These are phyloP conservation scores for Machaerirhynchus nigripectus DNA, from an alignment of 2,113 vertebrate species.

Conservation along the genomic window DNA sequence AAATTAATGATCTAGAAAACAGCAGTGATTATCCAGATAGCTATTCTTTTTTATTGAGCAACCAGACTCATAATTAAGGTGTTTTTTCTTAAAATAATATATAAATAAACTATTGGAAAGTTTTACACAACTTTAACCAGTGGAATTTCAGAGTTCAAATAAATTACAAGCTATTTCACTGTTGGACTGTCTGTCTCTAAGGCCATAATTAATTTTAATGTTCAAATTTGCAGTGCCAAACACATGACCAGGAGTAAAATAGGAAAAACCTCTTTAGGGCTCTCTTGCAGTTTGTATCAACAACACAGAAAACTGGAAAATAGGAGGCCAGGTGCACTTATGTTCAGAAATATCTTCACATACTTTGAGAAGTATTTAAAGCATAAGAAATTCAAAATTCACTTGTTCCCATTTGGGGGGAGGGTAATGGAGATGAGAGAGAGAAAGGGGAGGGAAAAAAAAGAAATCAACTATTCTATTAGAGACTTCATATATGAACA, in stretches of 20 bases:
- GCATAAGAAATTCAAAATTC: neutral
- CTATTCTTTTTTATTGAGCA: neutral
- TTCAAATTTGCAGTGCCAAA: neutral
- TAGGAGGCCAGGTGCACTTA: neutral
- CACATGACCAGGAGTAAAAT: neutral
- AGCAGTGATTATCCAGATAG: neutral
- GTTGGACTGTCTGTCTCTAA: neutral
- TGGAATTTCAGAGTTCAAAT: constrained; percentile 4
- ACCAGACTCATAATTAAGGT: constrained; percentile 1
- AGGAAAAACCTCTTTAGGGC: neutral
- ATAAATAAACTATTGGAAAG: constrained; percentile 5
- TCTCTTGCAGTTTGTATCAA: neutral
- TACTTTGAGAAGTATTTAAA: neutral
- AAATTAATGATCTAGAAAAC: neutral
- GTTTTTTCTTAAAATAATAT: neutral
- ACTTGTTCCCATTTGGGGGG: neutral
- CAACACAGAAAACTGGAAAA: neutral
- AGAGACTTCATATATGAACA: neutral
- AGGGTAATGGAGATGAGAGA: neutral
- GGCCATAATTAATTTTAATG: constrained; percentile 6
- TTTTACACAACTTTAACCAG: neutral
- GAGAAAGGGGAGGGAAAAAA: neutral
- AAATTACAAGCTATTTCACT: neutral
- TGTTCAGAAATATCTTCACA: neutral
- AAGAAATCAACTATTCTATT: neutral